These are phyloP conservation scores for Molorchus minor DNA, from an alignment of 2,888 invertebrate species.

Conservation along the genomic window DNA sequence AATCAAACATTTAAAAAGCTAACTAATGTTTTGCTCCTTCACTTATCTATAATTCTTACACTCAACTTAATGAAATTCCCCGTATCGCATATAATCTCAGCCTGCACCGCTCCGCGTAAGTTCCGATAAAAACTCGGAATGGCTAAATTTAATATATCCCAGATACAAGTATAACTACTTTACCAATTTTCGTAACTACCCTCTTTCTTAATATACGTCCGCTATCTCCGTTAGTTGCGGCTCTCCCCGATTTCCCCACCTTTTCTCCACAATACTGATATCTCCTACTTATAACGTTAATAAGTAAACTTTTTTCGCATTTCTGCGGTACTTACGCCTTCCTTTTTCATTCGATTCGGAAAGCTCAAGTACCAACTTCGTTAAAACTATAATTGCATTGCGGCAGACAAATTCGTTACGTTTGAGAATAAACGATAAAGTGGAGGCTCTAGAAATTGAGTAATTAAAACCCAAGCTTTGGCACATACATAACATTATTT, in stretches of 20 bases:
- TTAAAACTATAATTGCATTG: constrained; percentile 55
- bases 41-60: too few species aligned
- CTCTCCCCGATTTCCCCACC: constrained; percentile 37
- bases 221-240: constrained; percentile 41
- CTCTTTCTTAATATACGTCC: constrained; percentile 59
- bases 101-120: constrained; percentile 38
- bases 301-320: constrained; percentile 61
- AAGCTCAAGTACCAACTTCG: constrained; percentile 54
- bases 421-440: too few species aligned
- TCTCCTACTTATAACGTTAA: constrained; percentile 58
- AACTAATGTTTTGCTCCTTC: too few species aligned
- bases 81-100: background rate
- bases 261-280: constrained; percentile 52
- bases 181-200: constrained; percentile 60
- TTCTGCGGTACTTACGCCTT: constrained; percentile 48
- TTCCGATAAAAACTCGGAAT: constrained; percentile 45
- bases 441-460: too few species aligned
- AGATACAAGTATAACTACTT: constrained; percentile 59
- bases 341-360: constrained; percentile 51
- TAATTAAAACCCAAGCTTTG: too few species aligned
- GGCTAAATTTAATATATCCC: constrained; percentile 57
- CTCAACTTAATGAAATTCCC: background rate
- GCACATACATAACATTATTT: too few species aligned
- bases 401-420: too few species aligned
- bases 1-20: too few species aligned